phyloP scores from a whole-genome alignment of 1,140 invertebrate species.

The Ceratosolen fusciceps region DNA sequence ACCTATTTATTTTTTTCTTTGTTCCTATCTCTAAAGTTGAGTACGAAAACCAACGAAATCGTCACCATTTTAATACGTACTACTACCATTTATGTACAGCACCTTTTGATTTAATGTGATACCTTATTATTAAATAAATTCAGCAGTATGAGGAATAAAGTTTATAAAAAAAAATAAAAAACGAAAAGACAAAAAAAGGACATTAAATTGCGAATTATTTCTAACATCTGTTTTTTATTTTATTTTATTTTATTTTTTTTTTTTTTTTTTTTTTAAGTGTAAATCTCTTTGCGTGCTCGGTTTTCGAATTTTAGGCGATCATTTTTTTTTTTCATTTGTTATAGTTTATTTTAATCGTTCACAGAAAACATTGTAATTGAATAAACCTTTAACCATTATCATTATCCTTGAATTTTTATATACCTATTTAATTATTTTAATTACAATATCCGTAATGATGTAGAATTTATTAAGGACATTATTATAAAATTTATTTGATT shows the following conservation, averaged over 20 bases:
- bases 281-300: constrained; percentile 48
- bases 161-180: constrained; percentile 52
- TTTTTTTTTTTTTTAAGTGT: constrained; percentile 32
- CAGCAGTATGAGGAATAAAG: constrained; percentile 52
- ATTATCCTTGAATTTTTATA: constrained; percentile 31
- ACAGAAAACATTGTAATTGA: constrained; percentile 48
- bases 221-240: constrained; percentile 9
- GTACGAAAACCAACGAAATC: constrained; percentile 60
- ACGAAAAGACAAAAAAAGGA: constrained; percentile 52
- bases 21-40: constrained; percentile 64
- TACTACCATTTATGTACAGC: constrained; percentile 69
- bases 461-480: neutral
- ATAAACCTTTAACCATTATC: constrained; percentile 51
- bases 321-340: constrained; percentile 49
- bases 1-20: constrained; percentile 66
- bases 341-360: constrained; percentile 50
- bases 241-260: constrained; percentile 23
- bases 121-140: constrained; percentile 65
- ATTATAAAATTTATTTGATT: neutral
- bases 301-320: constrained; percentile 47
- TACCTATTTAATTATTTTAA: constrained; percentile 17
- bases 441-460: neutral
- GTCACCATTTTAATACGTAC: constrained; percentile 62
- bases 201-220: constrained; percentile 34
- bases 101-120: constrained; percentile 68